Percentiles rank a stretch among this genome's conserved stretches.
Evolutionary conservation across 2,113 vertebrate species (phyloP).

Genomic region (Megaceryle maxima): DNA sequence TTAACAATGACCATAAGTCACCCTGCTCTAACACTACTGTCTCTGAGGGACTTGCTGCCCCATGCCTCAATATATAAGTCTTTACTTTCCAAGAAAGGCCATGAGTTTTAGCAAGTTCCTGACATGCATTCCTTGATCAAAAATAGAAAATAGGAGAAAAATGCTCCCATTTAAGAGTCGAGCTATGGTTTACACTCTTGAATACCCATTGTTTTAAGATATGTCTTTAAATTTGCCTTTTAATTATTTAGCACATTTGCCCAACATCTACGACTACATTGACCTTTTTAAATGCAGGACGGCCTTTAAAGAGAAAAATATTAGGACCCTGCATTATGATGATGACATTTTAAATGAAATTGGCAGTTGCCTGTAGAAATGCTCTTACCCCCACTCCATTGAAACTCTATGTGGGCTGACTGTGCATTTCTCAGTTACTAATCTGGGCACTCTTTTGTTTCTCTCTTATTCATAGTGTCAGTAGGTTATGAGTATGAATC

Average conservation of each 20-base stretch:
- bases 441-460: not conserved
- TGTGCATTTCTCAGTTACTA: not conserved
- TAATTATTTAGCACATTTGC: not conserved
- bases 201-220: not conserved
- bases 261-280: not conserved
- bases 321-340: not conserved
- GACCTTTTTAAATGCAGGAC: conserved; percentile 9
- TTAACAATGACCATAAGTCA: not conserved
- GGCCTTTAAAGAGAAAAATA: not conserved
- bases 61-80: not conserved
- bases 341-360: not conserved
- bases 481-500: conserved; percentile 98
- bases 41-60: not conserved
- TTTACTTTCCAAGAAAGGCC: not conserved
- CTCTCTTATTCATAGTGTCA: conserved; percentile 78
- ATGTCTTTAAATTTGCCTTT: not conserved
- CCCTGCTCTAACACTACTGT: not conserved
- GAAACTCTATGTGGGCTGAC: not conserved
- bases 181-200: not conserved
- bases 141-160: not conserved
- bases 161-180: not conserved
- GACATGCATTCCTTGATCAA: not conserved
- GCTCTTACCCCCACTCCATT: not conserved
- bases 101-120: not conserved
- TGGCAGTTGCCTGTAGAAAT: not conserved